Evolutionary conservation across 1,140 invertebrate genomes (phyloP).

Genomic region (Campoletis sonorensis): DNA sequence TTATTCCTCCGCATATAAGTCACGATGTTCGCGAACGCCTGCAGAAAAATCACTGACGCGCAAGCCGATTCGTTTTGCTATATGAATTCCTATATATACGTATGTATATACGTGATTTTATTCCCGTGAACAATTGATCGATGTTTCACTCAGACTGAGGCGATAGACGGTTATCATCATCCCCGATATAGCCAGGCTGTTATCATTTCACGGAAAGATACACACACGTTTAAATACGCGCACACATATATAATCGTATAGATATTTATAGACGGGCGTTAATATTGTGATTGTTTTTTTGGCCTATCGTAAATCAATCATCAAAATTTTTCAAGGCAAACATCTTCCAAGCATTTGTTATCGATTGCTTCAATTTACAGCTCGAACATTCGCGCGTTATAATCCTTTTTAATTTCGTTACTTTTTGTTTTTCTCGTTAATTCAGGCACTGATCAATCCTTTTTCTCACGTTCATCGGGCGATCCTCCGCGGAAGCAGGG

Average conservation of each 20-base stretch:
- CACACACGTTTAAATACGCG: background rate
- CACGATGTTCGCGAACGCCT: background rate
- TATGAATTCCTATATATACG: background rate
- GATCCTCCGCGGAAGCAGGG: background rate
- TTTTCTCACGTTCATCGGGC: background rate
- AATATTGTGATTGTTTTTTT: background rate
- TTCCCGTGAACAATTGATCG: constrained; percentile 5
- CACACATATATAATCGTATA: background rate
- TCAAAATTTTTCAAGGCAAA: background rate
- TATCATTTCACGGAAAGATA: background rate
- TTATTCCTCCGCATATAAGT: background rate
- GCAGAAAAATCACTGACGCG: background rate
- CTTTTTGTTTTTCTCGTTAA: background rate
- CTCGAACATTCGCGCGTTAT: background rate
- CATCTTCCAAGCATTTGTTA: background rate
- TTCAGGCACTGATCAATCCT: background rate
- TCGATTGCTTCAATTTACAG: background rate
- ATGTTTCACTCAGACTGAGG: background rate
- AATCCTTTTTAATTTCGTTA: background rate
- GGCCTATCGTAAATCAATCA: background rate
- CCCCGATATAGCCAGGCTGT: background rate
- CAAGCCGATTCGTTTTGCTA: background rate
- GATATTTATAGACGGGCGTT: background rate
- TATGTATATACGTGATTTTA: background rate
- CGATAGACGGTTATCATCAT: background rate